These are phyloP conservation scores for Hafferia zeledoni DNA, from an alignment of 2,797 vertebrate genomes.

Conservation along the genomic window DNA sequence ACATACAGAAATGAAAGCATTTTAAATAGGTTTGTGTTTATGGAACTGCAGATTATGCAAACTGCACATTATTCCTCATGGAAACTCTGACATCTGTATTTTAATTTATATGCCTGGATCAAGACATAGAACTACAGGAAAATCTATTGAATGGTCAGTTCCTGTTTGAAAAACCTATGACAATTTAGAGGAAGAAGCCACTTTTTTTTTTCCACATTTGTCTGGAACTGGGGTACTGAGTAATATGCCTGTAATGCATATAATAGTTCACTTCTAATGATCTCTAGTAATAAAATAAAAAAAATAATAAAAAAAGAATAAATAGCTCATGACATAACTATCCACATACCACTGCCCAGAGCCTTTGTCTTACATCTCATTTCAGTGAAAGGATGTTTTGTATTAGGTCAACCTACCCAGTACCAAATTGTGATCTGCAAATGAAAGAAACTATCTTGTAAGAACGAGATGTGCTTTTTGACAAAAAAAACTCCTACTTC, in stretches of 20 bases:
- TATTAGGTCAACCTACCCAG: constrained; percentile 19
- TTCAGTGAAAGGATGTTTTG: background rate
- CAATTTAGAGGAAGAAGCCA: background rate
- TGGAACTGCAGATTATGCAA: background rate
- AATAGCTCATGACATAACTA: background rate
- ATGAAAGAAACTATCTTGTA: constrained; percentile 52
- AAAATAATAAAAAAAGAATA: background rate
- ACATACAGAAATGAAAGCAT: background rate
- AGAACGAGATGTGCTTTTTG: constrained; percentile 17
- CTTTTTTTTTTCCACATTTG: background rate
- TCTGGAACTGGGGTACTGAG: background rate
- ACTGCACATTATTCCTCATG: background rate
- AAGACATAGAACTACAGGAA: background rate
- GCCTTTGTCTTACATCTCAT: background rate
- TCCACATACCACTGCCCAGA: background rate
- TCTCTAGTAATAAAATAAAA: background rate
- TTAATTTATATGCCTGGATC: background rate
- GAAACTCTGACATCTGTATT: background rate
- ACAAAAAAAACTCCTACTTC: background rate
- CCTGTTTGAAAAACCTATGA: background rate
- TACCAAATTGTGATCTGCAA: constrained; percentile 57
- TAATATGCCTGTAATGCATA: background rate
- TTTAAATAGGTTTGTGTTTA: background rate
- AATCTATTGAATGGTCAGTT: background rate
- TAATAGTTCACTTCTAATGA: background rate